A percentile compares a stretch with the other conserved stretches of the same genome.
phyloP scores from a whole-genome alignment of 1,140 invertebrate genomes.

The Arctopsyche grandis region DNA sequence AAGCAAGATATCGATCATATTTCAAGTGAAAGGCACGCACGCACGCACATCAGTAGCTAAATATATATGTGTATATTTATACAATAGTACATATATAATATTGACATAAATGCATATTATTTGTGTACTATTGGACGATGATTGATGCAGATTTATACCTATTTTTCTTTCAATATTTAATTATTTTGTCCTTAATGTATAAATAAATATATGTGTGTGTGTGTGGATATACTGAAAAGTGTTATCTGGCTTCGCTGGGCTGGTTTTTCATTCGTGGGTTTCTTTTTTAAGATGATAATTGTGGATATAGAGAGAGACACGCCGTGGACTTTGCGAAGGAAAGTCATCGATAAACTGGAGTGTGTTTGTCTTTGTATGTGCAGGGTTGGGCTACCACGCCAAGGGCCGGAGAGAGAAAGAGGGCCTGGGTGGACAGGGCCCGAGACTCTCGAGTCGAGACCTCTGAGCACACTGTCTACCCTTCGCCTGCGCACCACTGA shows the following conservation, averaged over 20 bases:
- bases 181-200: background rate
- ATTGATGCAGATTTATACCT: background rate
- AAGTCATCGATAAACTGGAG: constrained; percentile 53
- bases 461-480: constrained; percentile 21
- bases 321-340: constrained; percentile 19
- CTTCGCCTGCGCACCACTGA: background rate
- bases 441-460: constrained; percentile 1
- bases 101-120: no score
- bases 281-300: background rate
- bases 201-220: background rate
- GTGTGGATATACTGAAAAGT: background rate
- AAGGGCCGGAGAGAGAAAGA: constrained; percentile 24
- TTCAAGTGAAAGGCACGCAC: constrained; percentile 8
- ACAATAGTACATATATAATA: no score
- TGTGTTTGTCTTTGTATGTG: constrained; percentile 56
- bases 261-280: background rate
- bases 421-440: constrained; percentile 23
- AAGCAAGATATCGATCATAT: background rate
- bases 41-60: background rate
- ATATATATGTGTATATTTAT: background rate
- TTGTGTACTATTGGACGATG: background rate
- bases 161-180: background rate
- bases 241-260: background rate
- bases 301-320: constrained; percentile 6
- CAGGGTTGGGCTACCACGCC: constrained; percentile 38